These are phyloP conservation scores for Sphaeramia orbicularis DNA, from an alignment of 2,797 vertebrate genomes.

Conservation along the genomic window DNA sequence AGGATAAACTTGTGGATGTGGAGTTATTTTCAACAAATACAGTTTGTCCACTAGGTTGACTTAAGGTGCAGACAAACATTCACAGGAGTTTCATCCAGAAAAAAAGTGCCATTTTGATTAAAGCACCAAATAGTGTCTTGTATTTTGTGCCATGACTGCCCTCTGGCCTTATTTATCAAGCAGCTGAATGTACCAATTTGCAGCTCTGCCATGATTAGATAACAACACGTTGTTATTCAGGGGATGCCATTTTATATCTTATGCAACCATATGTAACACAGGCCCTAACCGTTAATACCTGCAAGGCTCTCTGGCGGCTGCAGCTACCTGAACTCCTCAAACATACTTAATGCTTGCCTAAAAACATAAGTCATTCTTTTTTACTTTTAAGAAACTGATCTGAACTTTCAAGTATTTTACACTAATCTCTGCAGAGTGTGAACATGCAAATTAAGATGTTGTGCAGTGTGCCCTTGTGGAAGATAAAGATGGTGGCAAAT, in stretches of 20 bases:
- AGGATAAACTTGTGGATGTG: constrained; percentile 18
- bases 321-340: constrained; percentile 41
- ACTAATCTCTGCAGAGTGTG: constrained; percentile 7
- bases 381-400: constrained; percentile 35
- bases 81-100: constrained; percentile 28
- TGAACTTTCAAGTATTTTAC: constrained; percentile 31
- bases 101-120: constrained; percentile 46
- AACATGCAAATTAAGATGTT: too few species aligned
- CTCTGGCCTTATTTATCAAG: constrained; percentile 66
- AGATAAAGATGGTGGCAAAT: too few species aligned
- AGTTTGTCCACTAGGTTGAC: constrained; percentile 25
- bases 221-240: constrained; percentile 59
- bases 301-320: constrained; percentile 54
- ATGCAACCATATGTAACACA: constrained; percentile 70
- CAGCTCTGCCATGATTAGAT: constrained; percentile 72
- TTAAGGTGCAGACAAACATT: constrained; percentile 32
- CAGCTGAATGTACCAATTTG: constrained; percentile 66
- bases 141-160: constrained; percentile 46
- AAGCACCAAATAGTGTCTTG: constrained; percentile 29
- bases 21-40: constrained; percentile 11
- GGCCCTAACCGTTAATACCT: constrained; percentile 51
- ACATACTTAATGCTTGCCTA: constrained; percentile 11
- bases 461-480: too few species aligned
- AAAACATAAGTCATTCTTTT: constrained; percentile 24
- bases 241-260: constrained; percentile 68